Evolutionary conservation across 1,140 invertebrate genomes (phyloP), one percentile per base, ranked within the genome.

Genomic region (Drosophila serrata): DNA sequence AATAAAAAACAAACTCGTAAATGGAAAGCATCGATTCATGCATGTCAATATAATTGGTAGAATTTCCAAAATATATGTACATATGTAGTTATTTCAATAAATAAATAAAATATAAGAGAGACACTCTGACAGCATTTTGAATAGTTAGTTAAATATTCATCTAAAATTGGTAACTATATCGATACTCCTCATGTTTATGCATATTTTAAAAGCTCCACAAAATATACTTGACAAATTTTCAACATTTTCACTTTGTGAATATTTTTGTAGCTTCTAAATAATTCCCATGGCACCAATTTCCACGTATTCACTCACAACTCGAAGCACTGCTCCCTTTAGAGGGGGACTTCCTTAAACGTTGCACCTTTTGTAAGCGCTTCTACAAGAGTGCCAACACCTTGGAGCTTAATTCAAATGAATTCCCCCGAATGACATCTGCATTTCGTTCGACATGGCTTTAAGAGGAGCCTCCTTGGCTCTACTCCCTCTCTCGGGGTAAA

Each of bases 381-480:
- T 37, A 33, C 62, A 42, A 39, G 56, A 64, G 60, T 67, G 74
- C 79, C 65, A 57, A 72, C 82, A 86, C 86, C 81, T 87, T 61
- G 69, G 64, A 70, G 79, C 62, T 77, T 59, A 75, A 67, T 77
- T 70, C 69, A 82, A 82, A 72, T 74, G 79, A 78, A 86, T 87
- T 76, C 79, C 63, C 49, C 43, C 67, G 70, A 65, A 74, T 72
- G 84, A 82, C 82, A 87, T 76, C 60, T 86, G 79, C 57, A 79
- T 79, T 82, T 59, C 37, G 12, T 37, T 53, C 22, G 53, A 61
- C 42, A 59, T 37, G 42, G 61, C 81, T 85, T 82, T 80, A 82
- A 82, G 76, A 48, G 51, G 40, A 51, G 55, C 51, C 51, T 59
- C 48, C 39, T 33, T 24, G 12, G 17, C 37, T 37, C 53, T 45